Evolutionary conservation across 2,797 vertebrate species (phyloP), one percentile per base, ranked within the genome.

Genomic region (Neosilurus hyrtlii): DNA sequence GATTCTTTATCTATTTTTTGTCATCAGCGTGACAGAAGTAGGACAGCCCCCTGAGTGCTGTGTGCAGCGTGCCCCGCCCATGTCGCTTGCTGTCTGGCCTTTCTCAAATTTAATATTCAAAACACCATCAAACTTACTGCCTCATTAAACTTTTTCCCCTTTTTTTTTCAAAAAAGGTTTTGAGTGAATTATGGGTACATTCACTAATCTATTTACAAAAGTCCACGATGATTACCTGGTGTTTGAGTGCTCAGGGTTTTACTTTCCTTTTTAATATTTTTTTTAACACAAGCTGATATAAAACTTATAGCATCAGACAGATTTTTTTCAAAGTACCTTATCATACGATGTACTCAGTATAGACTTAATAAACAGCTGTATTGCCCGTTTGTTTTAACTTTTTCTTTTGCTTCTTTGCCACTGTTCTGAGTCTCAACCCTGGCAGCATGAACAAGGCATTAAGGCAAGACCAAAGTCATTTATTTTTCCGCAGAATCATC

Each of bases 1-100:
- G 84, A 79, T 72, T 85, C 74, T 78, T 67, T 78, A 73, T 74
- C 83, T 83, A 68, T 79, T 83, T 90, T 59, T 51, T 90, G 89
- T 90, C 89, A 80, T 90, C 86, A 88, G 84, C 87, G 86, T 92
- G 93, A 93, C 93, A 94, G 92, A 94, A 93, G 87, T 93, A 92
- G 91, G 92, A 93, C 92, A 86, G 72, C 76, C 84, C 87, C 89
- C 88, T 90, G 89, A 90, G 88, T 89, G 88, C 88, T n/a, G 83
- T 89, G 85, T 88, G 90, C 88, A 92, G 89, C 88, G 84, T 89
- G 90, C 91, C 91, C 90, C 91, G 82, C 83, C 90, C 89, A 61
- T 68, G 76, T 56, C 16, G 59, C 43, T 91, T 90, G 87, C 85
- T 90, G 92, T 91, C 91, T 68, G 87, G 87, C n/a, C 73, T 83